Percentiles rank a stretch among this genome's conserved stretches.
These are phyloP conservation scores for Nipponia nippon DNA, from an alignment of 2,113 vertebrate species.

Conservation along the genomic window DNA sequence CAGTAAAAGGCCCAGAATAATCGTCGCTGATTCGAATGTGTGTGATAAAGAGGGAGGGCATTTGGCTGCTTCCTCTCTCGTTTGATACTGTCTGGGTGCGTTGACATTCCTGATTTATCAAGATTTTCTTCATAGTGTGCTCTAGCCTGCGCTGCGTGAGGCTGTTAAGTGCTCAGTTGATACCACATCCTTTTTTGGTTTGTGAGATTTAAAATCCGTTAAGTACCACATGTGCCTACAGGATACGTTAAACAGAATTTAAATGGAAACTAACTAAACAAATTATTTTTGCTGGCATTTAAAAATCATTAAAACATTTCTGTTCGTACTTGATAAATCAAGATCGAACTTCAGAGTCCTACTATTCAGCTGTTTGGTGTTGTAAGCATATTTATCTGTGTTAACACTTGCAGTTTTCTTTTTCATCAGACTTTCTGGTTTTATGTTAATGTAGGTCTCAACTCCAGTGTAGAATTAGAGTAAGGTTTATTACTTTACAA, in stretches of 20 bases:
- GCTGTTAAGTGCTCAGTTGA: background rate
- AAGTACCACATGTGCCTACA: background rate
- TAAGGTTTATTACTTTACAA: background rate
- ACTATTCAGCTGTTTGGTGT: background rate
- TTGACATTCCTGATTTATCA: constrained; percentile 13
- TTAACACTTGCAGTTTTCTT: background rate
- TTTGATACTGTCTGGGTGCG: background rate
- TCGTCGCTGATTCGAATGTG: background rate
- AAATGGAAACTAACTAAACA: background rate
- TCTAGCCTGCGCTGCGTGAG: background rate
- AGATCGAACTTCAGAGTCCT: background rate
- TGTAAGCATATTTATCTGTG: background rate
- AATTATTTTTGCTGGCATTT: background rate
- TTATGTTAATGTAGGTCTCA: background rate
- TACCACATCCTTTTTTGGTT: background rate
- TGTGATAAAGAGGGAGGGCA: background rate
- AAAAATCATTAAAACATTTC: background rate
- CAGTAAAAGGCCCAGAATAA: background rate
- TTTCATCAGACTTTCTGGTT: background rate
- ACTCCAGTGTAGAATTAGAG: background rate
- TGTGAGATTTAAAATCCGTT: background rate
- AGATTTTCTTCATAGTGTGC: background rate
- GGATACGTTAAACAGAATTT: background rate
- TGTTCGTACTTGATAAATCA: background rate
- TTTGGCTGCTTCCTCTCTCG: background rate